phyloP scores from a whole-genome alignment of 2,888 invertebrate species.

The Eilema griseolum region DNA sequence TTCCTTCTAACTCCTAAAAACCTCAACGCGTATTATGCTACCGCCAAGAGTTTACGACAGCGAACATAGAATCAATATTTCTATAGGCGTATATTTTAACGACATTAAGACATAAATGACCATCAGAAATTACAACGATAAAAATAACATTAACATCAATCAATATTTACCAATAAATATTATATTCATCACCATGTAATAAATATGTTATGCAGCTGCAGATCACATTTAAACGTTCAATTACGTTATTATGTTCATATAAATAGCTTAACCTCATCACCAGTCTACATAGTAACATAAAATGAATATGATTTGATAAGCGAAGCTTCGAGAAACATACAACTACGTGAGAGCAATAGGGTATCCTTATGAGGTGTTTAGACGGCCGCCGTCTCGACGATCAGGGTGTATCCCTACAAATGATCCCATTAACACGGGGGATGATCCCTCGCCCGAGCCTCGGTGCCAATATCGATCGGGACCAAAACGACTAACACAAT shows the following conservation, averaged over 20 bases:
- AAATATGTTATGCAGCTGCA: conserved; percentile 15
- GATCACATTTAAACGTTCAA: conserved; percentile 3
- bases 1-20: neutral
- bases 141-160: conserved; percentile 19
- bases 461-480: conserved; percentile 69
- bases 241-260: conserved; percentile 16
- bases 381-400: conserved; percentile 54
- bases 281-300: conserved; percentile 12
- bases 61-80: neutral
- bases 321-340: conserved; percentile 2
- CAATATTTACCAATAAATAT: conserved; percentile 21
- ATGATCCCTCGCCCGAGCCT: conserved; percentile 66
- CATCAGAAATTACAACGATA: conserved; percentile 6
- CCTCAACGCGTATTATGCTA: neutral
- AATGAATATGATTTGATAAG: neutral
- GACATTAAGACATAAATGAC: conserved; percentile 13
- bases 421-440: conserved; percentile 72
- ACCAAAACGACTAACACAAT: conserved; percentile 40
- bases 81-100: conserved; percentile 1
- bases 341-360: conserved; percentile 19
- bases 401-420: conserved; percentile 70
- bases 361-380: conserved; percentile 45
- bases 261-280: conserved; percentile 11
- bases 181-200: conserved; percentile 12
- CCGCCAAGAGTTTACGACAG: neutral